Evolutionary conservation across 2,113 vertebrate genomes (phyloP).

Genomic region (Ochotona curzoniae): DNA sequence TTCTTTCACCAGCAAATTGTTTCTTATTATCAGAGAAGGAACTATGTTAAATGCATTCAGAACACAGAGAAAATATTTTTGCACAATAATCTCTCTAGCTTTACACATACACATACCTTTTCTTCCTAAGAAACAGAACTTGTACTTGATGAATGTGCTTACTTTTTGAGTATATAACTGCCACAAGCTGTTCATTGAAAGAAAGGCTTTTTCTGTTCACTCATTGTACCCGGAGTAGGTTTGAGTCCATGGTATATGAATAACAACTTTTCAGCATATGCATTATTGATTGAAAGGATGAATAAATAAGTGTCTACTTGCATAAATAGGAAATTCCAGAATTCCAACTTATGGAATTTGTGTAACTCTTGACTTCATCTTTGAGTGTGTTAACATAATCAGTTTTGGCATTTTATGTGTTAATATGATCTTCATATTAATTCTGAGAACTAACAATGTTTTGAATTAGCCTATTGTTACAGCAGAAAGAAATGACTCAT

Average conservation of each 20-base stretch:
- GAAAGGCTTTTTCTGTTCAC: background rate
- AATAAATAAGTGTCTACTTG: background rate
- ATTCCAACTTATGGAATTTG: conserved; percentile 1
- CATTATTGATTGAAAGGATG: background rate
- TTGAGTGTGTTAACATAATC: background rate
- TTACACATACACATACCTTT: background rate
- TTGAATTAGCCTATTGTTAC: background rate
- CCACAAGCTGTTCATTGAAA: background rate
- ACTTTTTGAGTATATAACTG: background rate
- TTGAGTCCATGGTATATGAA: background rate
- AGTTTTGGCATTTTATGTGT: background rate
- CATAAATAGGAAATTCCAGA: background rate
- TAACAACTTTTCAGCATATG: background rate
- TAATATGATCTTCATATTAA: background rate
- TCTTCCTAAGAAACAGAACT: background rate
- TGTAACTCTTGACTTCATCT: background rate
- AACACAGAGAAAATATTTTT: background rate
- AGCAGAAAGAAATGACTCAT: background rate
- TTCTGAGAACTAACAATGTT: background rate
- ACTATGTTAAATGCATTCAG: conserved; percentile 4
- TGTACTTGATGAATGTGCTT: background rate
- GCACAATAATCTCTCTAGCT: background rate
- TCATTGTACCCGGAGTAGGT: background rate
- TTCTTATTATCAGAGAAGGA: conserved; percentile 29
- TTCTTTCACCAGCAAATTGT: conserved; percentile 10